Evolutionary conservation across 2,113 vertebrate genomes (phyloP).

Genomic region (Engraulis encrasicolus): DNA sequence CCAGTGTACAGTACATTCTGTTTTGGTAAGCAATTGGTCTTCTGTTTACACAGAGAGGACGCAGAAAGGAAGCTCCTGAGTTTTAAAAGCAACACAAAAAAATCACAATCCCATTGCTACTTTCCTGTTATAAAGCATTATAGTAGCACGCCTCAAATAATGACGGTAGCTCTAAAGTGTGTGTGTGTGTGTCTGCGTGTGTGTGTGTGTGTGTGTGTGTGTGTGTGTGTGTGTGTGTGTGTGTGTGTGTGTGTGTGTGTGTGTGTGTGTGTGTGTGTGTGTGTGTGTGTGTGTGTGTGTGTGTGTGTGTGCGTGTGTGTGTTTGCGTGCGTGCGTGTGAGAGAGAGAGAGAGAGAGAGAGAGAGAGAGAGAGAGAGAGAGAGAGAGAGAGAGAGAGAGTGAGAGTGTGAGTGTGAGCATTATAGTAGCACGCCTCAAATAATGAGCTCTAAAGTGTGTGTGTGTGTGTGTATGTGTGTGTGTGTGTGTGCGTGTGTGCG

Average conservation of each 20-base stretch:
- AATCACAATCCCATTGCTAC: not conserved
- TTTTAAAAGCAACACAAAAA: not conserved
- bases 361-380: no score
- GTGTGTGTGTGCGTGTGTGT: not conserved
- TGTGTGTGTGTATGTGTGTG: not conserved
- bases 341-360: no score
- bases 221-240: not conserved
- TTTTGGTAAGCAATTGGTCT: not conserved
- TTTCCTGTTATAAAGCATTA: no score
- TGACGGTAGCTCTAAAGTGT: no score
- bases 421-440: no score
- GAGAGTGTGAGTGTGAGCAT: no score
- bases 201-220: not conserved
- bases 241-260: not conserved
- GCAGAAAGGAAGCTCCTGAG: not conserved
- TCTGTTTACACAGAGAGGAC: not conserved
- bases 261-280: not conserved
- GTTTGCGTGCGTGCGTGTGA: not conserved
- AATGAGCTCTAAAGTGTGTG: no score
- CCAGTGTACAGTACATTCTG: not conserved
- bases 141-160: no score
- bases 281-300: not conserved
- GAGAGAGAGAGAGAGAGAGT: no score
- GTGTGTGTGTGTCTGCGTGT: not conserved
- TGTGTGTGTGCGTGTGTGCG: slow-evolving; percentile 7